Conservation (phyloP, 2,113 vertebrate species). For the Callipepla squamata region DNA sequence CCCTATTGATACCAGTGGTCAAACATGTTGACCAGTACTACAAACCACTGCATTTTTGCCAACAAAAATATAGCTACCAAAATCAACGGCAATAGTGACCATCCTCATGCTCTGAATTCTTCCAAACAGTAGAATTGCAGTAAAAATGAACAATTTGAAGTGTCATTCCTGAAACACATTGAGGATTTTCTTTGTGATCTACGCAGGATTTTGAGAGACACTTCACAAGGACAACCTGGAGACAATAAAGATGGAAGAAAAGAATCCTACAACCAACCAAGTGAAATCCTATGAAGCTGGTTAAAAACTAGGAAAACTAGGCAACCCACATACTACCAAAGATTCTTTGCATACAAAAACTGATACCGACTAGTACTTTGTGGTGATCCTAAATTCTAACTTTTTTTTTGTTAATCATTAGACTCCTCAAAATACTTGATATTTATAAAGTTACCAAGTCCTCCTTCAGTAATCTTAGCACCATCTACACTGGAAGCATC, state of each 20-base stretch:
- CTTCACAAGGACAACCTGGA: neutral
- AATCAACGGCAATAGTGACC: neutral
- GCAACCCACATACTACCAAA: neutral
- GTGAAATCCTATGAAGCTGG: neutral
- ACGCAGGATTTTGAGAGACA: neutral
- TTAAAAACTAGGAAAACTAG: neutral
- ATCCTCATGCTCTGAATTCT: neutral
- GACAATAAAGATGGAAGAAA: neutral
- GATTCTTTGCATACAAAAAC: neutral
- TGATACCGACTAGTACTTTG: neutral
- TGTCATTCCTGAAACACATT: neutral
- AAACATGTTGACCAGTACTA: neutral
- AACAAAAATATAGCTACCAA: neutral
- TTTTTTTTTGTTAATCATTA: neutral
- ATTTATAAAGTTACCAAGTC: neutral
- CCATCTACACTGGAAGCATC: neutral
- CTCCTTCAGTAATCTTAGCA: neutral
- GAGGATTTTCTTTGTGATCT: neutral
- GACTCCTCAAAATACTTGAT: neutral
- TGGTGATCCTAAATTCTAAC: neutral
- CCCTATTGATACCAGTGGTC: neutral
- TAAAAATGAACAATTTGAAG: neutral
- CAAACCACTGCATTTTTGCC: neutral
- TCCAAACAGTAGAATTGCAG: neutral
- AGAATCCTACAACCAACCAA: neutral